A percentile compares a stretch with the other conserved stretches of the same genome.
Evolutionary conservation across 2,888 invertebrate species (phyloP).

Genomic region (Cryptocheilus praepositus): DNA sequence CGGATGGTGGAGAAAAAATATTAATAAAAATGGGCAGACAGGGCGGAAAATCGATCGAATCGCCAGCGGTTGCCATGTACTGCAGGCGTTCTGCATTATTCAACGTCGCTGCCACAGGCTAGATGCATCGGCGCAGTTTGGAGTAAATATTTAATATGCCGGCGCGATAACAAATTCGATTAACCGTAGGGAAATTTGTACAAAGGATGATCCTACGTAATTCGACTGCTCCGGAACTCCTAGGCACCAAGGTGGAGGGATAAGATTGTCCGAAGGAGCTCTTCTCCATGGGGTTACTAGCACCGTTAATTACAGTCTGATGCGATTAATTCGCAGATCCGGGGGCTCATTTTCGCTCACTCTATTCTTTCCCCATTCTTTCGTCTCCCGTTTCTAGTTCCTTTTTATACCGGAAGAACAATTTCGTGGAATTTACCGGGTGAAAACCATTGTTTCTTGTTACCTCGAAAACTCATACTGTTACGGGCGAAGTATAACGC

Average conservation of each 20-base stretch:
- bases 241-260: not conserved
- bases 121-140: too few species aligned
- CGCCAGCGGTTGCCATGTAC: too few species aligned
- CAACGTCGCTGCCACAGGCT: too few species aligned
- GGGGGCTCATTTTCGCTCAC: not conserved
- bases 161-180: not conserved
- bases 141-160: constrained; percentile 1
- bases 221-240: constrained; percentile 1
- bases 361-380: not conserved
- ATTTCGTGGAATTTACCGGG: constrained; percentile 2
- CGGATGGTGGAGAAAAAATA: too few species aligned
- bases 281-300: constrained; percentile 4
- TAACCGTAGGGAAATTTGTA: constrained; percentile 1
- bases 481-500: too few species aligned
- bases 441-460: constrained; percentile 4
- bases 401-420: not conserved
- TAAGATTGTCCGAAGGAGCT: constrained; percentile 12
- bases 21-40: too few species aligned
- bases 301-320: constrained; percentile 12
- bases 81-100: too few species aligned
- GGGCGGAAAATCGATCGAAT: too few species aligned
- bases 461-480: too few species aligned
- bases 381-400: constrained; percentile 3
- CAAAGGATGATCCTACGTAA: constrained; percentile 3
- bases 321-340: constrained; percentile 12